These are phyloP conservation scores for Geotrupes spiniger DNA, from an alignment of 2,888 invertebrate species.

Conservation along the genomic window DNA sequence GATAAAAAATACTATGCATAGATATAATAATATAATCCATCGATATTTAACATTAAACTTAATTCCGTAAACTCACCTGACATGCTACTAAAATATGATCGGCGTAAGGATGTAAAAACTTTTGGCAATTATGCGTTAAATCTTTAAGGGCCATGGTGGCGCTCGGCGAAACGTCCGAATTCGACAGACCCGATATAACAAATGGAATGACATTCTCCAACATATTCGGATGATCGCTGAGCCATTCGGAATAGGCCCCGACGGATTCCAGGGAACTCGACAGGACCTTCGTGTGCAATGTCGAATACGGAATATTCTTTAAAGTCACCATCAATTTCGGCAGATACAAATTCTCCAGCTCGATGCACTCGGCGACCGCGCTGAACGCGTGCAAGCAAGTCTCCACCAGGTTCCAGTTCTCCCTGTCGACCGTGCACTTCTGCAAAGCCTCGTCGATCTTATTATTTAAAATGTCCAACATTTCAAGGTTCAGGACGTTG, in stretches of 20 bases:
- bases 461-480: conserved; percentile 67
- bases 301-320: conserved; percentile 61
- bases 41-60: not conserved
- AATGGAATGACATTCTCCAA: conserved; percentile 68
- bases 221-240: conserved; percentile 67
- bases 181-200: conserved; percentile 62
- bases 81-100: conserved; percentile 72
- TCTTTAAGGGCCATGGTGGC: conserved; percentile 88
- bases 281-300: conserved; percentile 58
- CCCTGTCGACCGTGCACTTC: conserved; percentile 32
- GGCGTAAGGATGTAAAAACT: conserved; percentile 72
- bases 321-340: conserved; percentile 61
- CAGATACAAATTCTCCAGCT: conserved; percentile 55
- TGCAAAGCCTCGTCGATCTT: conserved; percentile 59
- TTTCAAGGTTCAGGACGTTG: conserved; percentile 71
- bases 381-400: conserved; percentile 66
- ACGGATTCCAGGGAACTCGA: conserved; percentile 74
- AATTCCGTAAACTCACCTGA: conserved; percentile 52
- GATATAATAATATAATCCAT: not conserved
- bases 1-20: no score
- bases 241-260: conserved; percentile 84
- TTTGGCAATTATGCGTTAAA: conserved; percentile 76
- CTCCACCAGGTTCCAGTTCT: conserved; percentile 60
- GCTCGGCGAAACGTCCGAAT: conserved; percentile 68
- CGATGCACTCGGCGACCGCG: conserved; percentile 63